Percentiles rank a stretch among this genome's conserved stretches.
phyloP scores from a whole-genome alignment of 2,113 vertebrate species.

The Laticauda laticaudata region DNA sequence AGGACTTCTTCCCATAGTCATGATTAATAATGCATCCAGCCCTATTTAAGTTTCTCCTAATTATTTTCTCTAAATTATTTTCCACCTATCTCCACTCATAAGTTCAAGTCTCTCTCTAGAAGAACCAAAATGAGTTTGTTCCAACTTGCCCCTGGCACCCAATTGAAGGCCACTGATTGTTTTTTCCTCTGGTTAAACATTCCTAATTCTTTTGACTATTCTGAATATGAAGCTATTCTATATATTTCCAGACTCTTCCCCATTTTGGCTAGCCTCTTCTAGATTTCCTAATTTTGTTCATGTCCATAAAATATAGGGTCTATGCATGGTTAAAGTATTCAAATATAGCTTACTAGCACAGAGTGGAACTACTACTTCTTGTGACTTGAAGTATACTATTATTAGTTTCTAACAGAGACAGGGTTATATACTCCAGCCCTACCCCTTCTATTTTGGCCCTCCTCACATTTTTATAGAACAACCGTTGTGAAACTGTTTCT shows the following conservation, averaged over 20 bases:
- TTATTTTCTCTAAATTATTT: background rate
- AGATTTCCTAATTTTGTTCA: background rate
- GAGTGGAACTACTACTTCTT: background rate
- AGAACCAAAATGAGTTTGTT: background rate
- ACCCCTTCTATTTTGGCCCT: background rate
- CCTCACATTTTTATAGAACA: background rate
- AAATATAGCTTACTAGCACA: background rate
- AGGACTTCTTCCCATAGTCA: background rate
- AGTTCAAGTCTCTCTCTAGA: background rate
- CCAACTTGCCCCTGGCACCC: background rate
- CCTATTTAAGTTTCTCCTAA: background rate
- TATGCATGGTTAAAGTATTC: background rate
- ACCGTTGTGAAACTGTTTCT: background rate
- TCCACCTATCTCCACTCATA: background rate
- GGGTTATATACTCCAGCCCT: background rate
- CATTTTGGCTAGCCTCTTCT: background rate
- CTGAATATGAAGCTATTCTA: background rate
- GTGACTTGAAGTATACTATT: background rate
- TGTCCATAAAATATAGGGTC: background rate
- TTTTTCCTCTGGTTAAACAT: background rate
- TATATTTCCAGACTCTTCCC: background rate
- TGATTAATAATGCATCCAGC: background rate
- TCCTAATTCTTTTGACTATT: background rate
- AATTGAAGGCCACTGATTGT: background rate
- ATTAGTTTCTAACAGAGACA: background rate